Evolutionary conservation across 2,113 vertebrate genomes (phyloP).

Genomic region (Antechinus flavipes): DNA sequence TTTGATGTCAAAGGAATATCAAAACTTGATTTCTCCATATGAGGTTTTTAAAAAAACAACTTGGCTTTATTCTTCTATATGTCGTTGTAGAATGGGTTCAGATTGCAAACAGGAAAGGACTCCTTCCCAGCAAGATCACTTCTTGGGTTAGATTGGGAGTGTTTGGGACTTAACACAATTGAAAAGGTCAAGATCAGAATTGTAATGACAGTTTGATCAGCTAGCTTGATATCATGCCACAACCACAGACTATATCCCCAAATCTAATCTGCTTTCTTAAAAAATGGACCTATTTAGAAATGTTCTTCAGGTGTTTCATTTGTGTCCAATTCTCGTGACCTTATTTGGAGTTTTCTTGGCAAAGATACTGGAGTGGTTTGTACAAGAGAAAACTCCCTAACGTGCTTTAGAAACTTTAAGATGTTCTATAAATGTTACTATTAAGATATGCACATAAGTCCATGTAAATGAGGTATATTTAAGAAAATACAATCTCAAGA

Average conservation of each 20-base stretch:
- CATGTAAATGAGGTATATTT: background rate
- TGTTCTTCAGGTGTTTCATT: no score
- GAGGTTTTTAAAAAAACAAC: conserved; percentile 76
- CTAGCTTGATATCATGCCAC: background rate
- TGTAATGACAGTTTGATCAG: background rate
- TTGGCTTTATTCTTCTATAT: background rate
- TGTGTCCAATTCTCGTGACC: no score
- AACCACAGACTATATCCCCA: background rate
- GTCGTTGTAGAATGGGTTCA: background rate
- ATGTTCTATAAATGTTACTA: background rate
- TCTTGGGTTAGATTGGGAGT: background rate
- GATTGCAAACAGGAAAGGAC: background rate
- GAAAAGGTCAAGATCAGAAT: background rate
- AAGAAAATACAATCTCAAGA: background rate
- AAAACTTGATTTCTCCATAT: conserved; percentile 76
- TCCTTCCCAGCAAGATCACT: background rate
- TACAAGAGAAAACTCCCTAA: background rate
- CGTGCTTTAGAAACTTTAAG: background rate
- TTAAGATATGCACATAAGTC: background rate
- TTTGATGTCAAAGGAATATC: conserved; percentile 77
- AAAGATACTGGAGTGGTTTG: no score
- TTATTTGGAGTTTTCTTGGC: no score
- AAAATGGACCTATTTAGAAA: background rate
- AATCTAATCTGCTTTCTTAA: background rate
- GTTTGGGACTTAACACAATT: background rate